phyloP scores from a whole-genome alignment of 2,888 invertebrate genomes.

The Melitaea athalia region DNA sequence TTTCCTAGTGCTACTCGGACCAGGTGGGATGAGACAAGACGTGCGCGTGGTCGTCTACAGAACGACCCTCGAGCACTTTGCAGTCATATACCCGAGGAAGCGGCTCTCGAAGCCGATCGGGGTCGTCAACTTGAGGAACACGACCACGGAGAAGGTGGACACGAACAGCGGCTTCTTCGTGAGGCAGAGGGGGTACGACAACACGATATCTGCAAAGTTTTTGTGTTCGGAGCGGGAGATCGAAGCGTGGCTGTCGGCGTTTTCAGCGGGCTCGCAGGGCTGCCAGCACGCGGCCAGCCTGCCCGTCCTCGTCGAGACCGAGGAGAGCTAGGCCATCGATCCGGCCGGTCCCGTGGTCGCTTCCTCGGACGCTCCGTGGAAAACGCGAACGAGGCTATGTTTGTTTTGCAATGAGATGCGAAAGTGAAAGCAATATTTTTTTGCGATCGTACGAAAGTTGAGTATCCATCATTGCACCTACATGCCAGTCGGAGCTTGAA shows the following conservation, averaged over 20 bases:
- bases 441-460: constrained; percentile 67
- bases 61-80: constrained; percentile 85
- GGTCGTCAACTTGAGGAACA: constrained; percentile 84
- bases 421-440: constrained; percentile 71
- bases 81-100: constrained; percentile 85
- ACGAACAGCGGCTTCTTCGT: constrained; percentile 79
- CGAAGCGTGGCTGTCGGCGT: constrained; percentile 83
- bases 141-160: constrained; percentile 78
- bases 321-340: constrained; percentile 68
- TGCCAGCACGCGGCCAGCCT: constrained; percentile 78
- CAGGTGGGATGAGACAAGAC: constrained; percentile 82
- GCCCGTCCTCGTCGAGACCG: constrained; percentile 84
- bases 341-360: constrained; percentile 51
- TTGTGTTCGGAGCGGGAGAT: constrained; percentile 82
- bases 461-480: constrained; percentile 45
- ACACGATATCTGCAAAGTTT: constrained; percentile 83
- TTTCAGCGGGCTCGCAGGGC: constrained; percentile 74
- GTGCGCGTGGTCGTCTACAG: constrained; percentile 85
- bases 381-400: constrained; percentile 59
- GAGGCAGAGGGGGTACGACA: constrained; percentile 84
- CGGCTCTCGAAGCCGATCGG: constrained; percentile 83
- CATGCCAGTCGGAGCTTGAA: constrained; percentile 35
- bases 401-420: constrained; percentile 72
- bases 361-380: constrained; percentile 48
- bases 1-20: constrained; percentile 82